Percentiles rank a stretch among this genome's conserved stretches.
Evolutionary conservation across 2,888 invertebrate genomes (phyloP).

Genomic region (Lottia scabra): DNA sequence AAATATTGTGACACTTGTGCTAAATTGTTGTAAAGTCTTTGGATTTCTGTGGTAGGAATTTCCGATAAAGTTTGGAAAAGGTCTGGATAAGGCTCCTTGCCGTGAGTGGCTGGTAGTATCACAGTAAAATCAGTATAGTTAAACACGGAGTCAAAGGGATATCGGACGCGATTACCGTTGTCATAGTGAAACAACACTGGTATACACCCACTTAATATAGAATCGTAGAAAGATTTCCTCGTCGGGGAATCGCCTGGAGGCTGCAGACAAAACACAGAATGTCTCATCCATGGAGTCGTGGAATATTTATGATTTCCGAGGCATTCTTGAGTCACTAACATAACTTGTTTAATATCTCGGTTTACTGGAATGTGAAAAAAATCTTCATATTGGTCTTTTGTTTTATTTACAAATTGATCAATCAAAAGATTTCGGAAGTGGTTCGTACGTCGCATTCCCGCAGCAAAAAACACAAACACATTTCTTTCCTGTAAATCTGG

Average conservation of each 20-base stretch:
- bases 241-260: constrained; percentile 61
- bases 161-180: constrained; percentile 25
- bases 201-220: constrained; percentile 56
- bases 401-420: constrained; percentile 43
- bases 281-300: constrained; percentile 54
- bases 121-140: constrained; percentile 23
- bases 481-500: constrained; percentile 34
- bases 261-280: constrained; percentile 54
- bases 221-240: constrained; percentile 58
- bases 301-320: constrained; percentile 20
- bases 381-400: constrained; percentile 27
- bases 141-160: constrained; percentile 41
- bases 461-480: constrained; percentile 48
- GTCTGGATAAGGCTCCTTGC: background rate
- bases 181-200: constrained; percentile 46
- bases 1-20: background rate
- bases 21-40: background rate
- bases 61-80: background rate
- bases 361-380: background rate
- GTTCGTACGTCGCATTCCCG: constrained; percentile 41
- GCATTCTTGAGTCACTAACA: constrained; percentile 32
- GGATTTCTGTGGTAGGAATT: background rate
- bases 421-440: constrained; percentile 42
- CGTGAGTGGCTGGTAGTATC: background rate
- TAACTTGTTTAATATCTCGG: constrained; percentile 8